Conservation (phyloP, 37 sponge, comb jelly and placozoan genomes). For the Axinella damicornis region DNA sequence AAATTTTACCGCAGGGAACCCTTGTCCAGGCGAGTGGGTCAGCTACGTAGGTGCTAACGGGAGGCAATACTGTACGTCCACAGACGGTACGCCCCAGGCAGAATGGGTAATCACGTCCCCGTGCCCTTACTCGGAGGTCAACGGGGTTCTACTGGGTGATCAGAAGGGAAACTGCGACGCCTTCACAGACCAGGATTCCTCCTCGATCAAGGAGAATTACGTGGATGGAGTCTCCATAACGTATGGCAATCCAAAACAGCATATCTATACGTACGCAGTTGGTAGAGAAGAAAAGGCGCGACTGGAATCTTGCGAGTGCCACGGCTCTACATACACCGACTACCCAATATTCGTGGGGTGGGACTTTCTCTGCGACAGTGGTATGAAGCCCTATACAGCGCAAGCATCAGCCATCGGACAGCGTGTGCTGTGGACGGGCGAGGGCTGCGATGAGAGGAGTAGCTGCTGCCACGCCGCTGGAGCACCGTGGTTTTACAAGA, state of each 20-base stretch:
- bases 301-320: conserved; percentile 2
- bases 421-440: not conserved
- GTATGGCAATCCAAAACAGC: not conserved
- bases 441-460: not conserved
- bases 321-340: not conserved
- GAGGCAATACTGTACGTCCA: not conserved
- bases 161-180: not conserved
- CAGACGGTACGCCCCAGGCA: not conserved
- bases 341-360: not conserved
- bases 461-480: not conserved
- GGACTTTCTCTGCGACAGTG: conserved; percentile 6
- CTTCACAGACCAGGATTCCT: not conserved
- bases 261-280: not conserved
- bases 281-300: not conserved
- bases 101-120: not conserved
- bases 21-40: not conserved
- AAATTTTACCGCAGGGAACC: not conserved
- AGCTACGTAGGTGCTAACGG: not conserved
- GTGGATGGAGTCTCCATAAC: not conserved
- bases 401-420: not conserved
- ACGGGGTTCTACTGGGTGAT: not conserved
- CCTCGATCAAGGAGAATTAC: not conserved
- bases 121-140: not conserved
- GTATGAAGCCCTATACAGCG: not conserved
- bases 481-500: not conserved